Conservation (phyloP, 2,113 vertebrate species). For the Lasiurus borealis region DNA sequence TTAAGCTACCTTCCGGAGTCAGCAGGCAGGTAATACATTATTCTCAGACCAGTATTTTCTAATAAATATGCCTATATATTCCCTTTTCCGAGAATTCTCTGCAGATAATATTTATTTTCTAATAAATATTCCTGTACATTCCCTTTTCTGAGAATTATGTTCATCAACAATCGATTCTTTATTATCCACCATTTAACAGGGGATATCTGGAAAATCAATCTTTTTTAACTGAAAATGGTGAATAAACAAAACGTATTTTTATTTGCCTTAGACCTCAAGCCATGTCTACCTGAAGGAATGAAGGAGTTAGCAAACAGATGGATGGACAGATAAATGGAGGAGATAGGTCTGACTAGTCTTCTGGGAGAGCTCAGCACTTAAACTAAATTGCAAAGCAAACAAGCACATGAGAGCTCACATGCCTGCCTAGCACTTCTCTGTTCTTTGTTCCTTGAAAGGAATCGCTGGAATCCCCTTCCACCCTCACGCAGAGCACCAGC, state of each 20-base stretch:
- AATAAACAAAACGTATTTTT: not conserved
- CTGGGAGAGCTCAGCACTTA: not conserved
- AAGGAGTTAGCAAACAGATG: not conserved
- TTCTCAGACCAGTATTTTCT: slow-evolving; percentile 6
- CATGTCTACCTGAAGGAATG: not conserved
- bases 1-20: not conserved
- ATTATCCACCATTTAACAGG: not conserved
- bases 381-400: not conserved
- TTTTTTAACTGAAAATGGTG: not conserved
- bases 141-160: not conserved
- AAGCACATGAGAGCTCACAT: not conserved
- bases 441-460: not conserved
- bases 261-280: slow-evolving; percentile 21
- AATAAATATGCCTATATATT: not conserved
- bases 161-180: not conserved
- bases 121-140: not conserved
- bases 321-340: not conserved
- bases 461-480: not conserved
- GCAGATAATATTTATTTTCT: not conserved
- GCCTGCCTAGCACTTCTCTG: too few relatives aligned
- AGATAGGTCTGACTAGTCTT: not conserved
- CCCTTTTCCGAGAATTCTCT: not conserved
- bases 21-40: not conserved
- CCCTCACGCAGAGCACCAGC: not conserved
- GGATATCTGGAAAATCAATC: not conserved